phyloP scores from a whole-genome alignment of 2,888 invertebrate species.

The Nemoura dubitans region DNA sequence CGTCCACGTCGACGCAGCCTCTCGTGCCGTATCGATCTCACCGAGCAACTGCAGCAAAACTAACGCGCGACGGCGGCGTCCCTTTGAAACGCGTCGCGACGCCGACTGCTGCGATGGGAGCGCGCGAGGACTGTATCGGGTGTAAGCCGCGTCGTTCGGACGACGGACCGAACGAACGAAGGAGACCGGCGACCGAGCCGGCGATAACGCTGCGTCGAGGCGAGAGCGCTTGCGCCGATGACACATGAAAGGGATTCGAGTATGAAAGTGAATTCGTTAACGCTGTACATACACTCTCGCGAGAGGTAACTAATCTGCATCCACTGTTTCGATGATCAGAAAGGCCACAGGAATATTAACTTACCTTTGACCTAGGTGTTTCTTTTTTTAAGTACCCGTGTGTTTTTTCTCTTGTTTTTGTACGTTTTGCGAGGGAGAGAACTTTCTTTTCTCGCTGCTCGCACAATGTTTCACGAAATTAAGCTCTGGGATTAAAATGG shows the following conservation, averaged over 20 bases:
- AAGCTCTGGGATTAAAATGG: not conserved
- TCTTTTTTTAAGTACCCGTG: not conserved
- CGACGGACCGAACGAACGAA: no score
- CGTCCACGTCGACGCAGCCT: not conserved
- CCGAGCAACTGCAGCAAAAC: not conserved
- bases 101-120: not conserved
- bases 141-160: no score
- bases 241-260: conserved; percentile 1
- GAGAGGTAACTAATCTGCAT: conserved; percentile 18
- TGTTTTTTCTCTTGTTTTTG: not conserved
- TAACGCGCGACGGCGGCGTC: not conserved
- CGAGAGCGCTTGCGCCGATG: not conserved
- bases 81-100: not conserved
- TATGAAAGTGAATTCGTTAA: conserved; percentile 41
- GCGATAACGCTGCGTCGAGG: not conserved
- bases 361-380: conserved; percentile 7
- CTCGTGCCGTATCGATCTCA: not conserved
- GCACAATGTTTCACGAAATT: not conserved
- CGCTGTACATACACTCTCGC: no score
- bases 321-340: conserved; percentile 22
- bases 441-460: not conserved
- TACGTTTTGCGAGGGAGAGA: not conserved
- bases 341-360: conserved; percentile 10
- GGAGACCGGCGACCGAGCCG: not conserved
- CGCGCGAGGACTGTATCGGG: not conserved